Percentiles rank a stretch among this genome's conserved stretches.
Conservation (phyloP, 2,797 vertebrate genomes). For the Scolopax bukidnonensis region DNA sequence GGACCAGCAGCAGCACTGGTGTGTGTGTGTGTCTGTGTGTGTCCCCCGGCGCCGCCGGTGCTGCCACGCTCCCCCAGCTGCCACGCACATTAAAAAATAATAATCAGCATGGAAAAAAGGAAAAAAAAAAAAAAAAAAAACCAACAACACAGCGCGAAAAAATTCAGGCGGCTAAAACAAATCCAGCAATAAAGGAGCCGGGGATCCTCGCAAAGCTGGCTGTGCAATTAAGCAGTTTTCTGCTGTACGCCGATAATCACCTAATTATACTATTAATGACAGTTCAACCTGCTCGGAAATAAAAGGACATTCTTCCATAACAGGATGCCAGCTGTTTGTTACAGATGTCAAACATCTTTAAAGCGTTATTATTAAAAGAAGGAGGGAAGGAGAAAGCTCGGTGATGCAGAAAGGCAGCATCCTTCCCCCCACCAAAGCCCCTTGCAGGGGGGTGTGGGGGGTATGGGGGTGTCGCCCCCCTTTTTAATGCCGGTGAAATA, state of each 20-base stretch:
- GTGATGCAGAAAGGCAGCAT: slow-evolving; percentile 31
- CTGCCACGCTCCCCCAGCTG: slow-evolving; percentile 68
- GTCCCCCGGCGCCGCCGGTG: background rate
- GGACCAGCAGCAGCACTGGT: background rate
- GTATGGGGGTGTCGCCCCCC: background rate
- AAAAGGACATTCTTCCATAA: slow-evolving; percentile 83
- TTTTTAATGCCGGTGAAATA: background rate
- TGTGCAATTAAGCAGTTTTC: slow-evolving; percentile 85
- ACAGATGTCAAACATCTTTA: slow-evolving; percentile 85
- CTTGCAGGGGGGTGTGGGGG: no score
- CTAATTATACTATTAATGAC: slow-evolving; percentile 88
- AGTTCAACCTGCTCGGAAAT: slow-evolving; percentile 84
- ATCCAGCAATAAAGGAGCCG: slow-evolving; percentile 73
- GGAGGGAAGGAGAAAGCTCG: slow-evolving; percentile 2
- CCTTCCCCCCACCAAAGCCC: background rate
- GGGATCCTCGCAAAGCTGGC: slow-evolving; percentile 74
- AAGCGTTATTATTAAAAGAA: slow-evolving; percentile 74
- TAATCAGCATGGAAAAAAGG: slow-evolving; percentile 42
- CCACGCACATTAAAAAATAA: slow-evolving; percentile 68
- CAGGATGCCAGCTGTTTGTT: slow-evolving; percentile 83
- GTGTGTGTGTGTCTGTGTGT: background rate
- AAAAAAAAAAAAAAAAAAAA: background rate
- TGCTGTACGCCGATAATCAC: slow-evolving; percentile 84
- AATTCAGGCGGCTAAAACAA: slow-evolving; percentile 77
- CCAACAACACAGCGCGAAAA: slow-evolving; percentile 68